A percentile compares a stretch with the other conserved stretches of the same genome.
Evolutionary conservation across 2,888 invertebrate genomes (phyloP).

Genomic region (Phanerotoma sp.): DNA sequence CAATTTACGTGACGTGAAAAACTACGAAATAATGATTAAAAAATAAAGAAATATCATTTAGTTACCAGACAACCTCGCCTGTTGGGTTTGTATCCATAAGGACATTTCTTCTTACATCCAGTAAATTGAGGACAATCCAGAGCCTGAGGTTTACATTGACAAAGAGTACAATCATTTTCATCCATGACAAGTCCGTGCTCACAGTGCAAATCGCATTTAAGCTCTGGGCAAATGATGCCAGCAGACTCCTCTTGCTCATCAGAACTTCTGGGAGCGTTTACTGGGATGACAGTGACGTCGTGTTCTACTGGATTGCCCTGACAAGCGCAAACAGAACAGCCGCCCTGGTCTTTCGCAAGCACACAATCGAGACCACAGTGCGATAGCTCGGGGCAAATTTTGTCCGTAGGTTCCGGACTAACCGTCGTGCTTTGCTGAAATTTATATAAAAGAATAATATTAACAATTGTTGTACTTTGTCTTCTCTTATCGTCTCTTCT

Average conservation of each 20-base stretch:
- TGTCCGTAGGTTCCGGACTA: constrained; percentile 21
- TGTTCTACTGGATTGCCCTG: constrained; percentile 25
- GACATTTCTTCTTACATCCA: constrained; percentile 48
- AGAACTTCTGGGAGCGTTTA: constrained; percentile 20
- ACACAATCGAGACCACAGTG: constrained; percentile 43
- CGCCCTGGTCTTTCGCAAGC: constrained; percentile 41
- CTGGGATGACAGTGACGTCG: constrained; percentile 28
- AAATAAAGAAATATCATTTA: not conserved
- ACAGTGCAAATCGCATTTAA: constrained; percentile 49
- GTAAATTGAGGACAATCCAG: constrained; percentile 39
- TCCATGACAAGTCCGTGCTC: constrained; percentile 48
- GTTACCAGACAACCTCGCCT: constrained; percentile 49
- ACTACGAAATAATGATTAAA: no score
- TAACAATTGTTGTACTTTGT: no score
- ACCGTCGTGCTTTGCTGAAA: constrained; percentile 27
- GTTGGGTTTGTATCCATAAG: constrained; percentile 47
- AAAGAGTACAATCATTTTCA: constrained; percentile 48
- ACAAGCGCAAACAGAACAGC: constrained; percentile 47
- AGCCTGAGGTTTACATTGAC: constrained; percentile 45
- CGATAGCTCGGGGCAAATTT: constrained; percentile 40
- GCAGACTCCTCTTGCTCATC: constrained; percentile 30
- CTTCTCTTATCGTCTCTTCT: no score
- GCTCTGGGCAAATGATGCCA: constrained; percentile 43
- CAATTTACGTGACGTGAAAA: no score
- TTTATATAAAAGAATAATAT: constrained; percentile 27